Evolutionary conservation across 1,140 invertebrate genomes (phyloP), one percentile per base, ranked within the genome.

Genomic region (Philaenus spumarius): DNA sequence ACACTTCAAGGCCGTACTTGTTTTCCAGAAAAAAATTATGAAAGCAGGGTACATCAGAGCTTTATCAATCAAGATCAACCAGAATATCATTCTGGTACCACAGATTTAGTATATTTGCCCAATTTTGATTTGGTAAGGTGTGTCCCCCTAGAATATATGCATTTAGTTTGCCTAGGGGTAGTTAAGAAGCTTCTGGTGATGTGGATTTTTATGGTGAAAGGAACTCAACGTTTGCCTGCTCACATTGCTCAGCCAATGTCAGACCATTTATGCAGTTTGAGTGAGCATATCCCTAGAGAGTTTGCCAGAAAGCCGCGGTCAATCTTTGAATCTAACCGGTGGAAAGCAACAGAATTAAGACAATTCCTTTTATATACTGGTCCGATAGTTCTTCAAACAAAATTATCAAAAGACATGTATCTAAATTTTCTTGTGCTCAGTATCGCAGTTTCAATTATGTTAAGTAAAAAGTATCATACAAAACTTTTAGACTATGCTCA

Each of bases 41-140:
- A 12, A 23, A 52, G 24, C 15, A 52, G 50, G 24, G 14, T 14
- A 2, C 50, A 73, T 64, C 42, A 63, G 17, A 42, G 42, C 11
- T 73, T 72, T 61, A 17, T 56, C 58, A 58, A 57, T 23, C 55
- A 61, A 52, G 14, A n/a, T 19, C 15, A 67, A 48, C 50, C 53
- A 34, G 62, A 62, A 14, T 56, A 64, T 56, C 65, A 69, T 42
- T 56, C 15, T 23, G 51, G 51, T 22, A 17, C 9, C 24, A 58
- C 65, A 42, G 39, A 34, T 47, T 55, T 59, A 26, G 54, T 53
- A 54, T 23, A 45, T 34, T 60, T 56, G 34, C 12, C 12, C 15
- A 11, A 54, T 22, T 46, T 60, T 60, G 45, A 59, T 47, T 26
- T 71, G 57, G 61, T 71, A 9, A 51, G 30, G 57, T 45, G 59